Evolutionary conservation across 2,113 vertebrate genomes (phyloP).

Genomic region (Xerus inauris): DNA sequence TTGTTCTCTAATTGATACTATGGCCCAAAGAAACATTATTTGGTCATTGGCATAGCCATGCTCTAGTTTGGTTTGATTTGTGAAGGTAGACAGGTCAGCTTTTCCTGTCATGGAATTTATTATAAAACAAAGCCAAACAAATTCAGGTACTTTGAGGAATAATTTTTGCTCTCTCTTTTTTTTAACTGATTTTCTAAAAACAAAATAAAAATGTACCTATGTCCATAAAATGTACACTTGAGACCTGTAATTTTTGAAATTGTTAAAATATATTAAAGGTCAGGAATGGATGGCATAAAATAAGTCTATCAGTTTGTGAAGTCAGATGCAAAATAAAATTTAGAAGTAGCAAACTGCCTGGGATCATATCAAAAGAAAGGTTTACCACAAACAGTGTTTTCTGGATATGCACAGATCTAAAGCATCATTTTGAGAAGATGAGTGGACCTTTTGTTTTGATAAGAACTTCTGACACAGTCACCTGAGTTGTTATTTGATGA

Average conservation of each 20-base stretch:
- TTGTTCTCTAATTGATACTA: background rate
- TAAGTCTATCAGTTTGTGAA: background rate
- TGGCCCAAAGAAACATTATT: background rate
- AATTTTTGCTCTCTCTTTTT: background rate
- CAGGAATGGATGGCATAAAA: background rate
- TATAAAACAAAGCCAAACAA: background rate
- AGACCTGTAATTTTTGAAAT: background rate
- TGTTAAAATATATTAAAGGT: background rate
- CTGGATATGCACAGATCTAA: background rate
- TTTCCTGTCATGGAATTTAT: background rate
- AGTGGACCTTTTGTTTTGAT: background rate
- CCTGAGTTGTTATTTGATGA: background rate
- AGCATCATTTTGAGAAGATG: background rate
- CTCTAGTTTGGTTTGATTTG: background rate
- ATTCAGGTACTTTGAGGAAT: background rate
- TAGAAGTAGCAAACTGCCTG: background rate
- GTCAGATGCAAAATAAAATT: background rate
- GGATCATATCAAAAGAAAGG: background rate
- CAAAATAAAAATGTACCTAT: background rate
- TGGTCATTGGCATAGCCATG: background rate
- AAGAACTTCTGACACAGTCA: background rate
- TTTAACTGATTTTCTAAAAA: background rate
- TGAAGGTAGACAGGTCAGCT: background rate
- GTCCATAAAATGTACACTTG: background rate
- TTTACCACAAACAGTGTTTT: background rate